These are phyloP conservation scores for Vultur gryphus DNA, from an alignment of 2,797 vertebrate species.

Conservation along the genomic window DNA sequence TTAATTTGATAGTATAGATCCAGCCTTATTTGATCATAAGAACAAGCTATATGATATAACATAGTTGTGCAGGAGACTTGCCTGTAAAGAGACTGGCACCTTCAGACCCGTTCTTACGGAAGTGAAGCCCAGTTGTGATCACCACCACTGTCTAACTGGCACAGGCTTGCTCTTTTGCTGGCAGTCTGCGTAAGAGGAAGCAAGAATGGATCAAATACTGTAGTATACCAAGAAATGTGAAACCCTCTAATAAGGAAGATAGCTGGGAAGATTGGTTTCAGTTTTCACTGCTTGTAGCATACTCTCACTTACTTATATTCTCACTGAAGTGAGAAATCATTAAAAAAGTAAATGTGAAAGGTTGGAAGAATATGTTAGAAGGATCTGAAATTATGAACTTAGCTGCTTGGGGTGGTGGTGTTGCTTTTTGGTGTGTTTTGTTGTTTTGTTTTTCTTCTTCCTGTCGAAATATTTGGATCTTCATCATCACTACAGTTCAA, in stretches of 20 bases:
- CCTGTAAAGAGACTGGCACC: background rate
- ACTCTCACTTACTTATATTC: background rate
- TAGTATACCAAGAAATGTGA: background rate
- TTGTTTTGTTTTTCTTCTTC: background rate
- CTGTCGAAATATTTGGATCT: background rate
- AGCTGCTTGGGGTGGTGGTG: background rate
- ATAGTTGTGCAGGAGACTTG: background rate
- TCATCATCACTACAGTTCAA: background rate
- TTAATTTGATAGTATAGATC: background rate
- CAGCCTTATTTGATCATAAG: background rate
- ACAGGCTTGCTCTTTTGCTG: background rate
- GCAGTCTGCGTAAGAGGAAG: background rate
- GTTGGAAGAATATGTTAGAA: background rate
- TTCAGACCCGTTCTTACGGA: rapidly evolving
- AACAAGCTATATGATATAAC: background rate
- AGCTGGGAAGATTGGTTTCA: background rate
- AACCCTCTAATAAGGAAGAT: background rate
- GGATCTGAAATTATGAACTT: background rate
- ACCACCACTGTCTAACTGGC: background rate
- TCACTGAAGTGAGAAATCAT: background rate
- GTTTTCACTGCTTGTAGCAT: background rate
- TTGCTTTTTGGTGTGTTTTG: background rate
- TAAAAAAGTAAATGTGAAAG: background rate
- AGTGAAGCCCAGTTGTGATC: background rate
- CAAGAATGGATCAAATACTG: background rate